Conservation (phyloP, 2,113 vertebrate species). For the Chloebia gouldiae region DNA sequence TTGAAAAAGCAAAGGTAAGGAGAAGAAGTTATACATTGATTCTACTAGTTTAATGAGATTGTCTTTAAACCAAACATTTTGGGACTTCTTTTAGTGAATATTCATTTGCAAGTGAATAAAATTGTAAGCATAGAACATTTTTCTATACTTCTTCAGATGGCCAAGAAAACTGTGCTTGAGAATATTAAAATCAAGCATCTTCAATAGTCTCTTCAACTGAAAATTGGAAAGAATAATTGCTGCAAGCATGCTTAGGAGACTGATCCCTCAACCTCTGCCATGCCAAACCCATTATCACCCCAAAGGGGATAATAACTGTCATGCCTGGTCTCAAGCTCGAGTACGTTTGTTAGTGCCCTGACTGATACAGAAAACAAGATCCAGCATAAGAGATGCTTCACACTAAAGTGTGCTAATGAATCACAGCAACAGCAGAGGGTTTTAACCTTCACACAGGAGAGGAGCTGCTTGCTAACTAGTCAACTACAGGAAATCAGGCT, state of each 20-base stretch:
- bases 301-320: slow-evolving; percentile 69
- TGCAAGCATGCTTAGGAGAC: slow-evolving; percentile 34
- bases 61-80: not conserved
- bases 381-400: slow-evolving; percentile 43
- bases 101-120: not conserved
- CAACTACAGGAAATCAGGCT: not conserved
- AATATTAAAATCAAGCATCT: slow-evolving; percentile 13
- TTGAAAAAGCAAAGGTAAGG: not conserved
- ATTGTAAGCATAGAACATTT: not conserved
- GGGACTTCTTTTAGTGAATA: not conserved
- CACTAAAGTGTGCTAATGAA: slow-evolving; percentile 51
- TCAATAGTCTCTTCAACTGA: not conserved
- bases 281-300: slow-evolving; percentile 57
- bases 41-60: not conserved
- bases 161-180: not conserved
- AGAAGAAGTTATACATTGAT: not conserved
- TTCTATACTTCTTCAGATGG: not conserved
- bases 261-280: slow-evolving; percentile 60
- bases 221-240: slow-evolving; percentile 42
- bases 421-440: slow-evolving; percentile 23
- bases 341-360: slow-evolving; percentile 40
- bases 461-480: not conserved
- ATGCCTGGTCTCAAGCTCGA: slow-evolving; percentile 14
- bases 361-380: slow-evolving; percentile 48
- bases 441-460: slow-evolving; percentile 29